Conservation (phyloP, 1,140 invertebrate genomes). For the Camponotus pennsylvanicus region DNA sequence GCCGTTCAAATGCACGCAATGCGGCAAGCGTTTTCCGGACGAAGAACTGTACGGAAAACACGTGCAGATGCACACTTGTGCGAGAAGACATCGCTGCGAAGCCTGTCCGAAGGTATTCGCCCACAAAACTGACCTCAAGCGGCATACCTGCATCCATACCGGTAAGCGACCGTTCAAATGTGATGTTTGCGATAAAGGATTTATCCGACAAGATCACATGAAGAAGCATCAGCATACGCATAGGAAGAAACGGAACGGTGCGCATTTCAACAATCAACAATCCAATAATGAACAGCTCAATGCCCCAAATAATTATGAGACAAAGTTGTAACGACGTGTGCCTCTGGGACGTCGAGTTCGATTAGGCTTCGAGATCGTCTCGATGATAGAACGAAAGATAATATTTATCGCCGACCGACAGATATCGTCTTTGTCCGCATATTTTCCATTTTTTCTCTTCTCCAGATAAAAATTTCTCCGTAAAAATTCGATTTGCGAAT, state of each 20-base stretch:
- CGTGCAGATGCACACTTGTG: constrained; percentile 91
- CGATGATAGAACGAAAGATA: constrained; percentile 2
- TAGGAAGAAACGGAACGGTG: constrained; percentile 82
- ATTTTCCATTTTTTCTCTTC: neutral
- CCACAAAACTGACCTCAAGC: constrained; percentile 96
- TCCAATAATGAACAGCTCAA: neutral
- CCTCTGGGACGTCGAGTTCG: neutral
- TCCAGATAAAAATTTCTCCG: too few species aligned
- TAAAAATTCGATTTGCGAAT: neutral
- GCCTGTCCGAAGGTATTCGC: constrained; percentile 95
- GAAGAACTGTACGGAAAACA: constrained; percentile 90
- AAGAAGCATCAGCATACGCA: constrained; percentile 97
- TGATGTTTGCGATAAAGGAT: constrained; percentile 94
- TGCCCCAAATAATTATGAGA: too few species aligned
- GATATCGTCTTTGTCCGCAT: neutral
- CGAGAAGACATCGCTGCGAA: constrained; percentile 95
- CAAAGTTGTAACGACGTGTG: neutral
- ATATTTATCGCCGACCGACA: neutral
- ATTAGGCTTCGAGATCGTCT: constrained; percentile 10
- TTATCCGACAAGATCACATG: constrained; percentile 98
- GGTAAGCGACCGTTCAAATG: constrained; percentile 94
- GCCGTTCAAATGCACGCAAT: constrained; percentile 93
- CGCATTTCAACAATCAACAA: constrained; percentile 8
- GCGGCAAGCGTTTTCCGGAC: constrained; percentile 93
- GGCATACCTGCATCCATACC: constrained; percentile 95